Conservation (phyloP, 2,888 invertebrate species). For the Bruchidius siliquastri region DNA sequence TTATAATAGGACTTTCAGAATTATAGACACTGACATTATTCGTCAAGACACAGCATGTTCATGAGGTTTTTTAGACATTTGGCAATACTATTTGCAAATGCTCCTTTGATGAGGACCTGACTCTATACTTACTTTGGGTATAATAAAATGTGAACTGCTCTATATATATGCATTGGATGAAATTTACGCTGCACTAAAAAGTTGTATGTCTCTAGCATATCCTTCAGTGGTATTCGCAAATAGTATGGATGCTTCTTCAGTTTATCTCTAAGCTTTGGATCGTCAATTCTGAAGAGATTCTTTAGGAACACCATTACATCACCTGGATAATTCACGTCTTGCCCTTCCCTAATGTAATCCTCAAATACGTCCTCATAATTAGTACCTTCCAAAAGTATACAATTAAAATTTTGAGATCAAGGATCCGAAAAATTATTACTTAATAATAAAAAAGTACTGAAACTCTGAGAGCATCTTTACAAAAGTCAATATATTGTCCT, state of each 20-base stretch:
- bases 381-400: conserved; percentile 17
- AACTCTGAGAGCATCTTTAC: too few relatives aligned
- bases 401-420: too few relatives aligned
- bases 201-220: conserved; percentile 56
- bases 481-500: too few relatives aligned
- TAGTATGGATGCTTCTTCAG: conserved; percentile 61
- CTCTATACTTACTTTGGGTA: conserved; percentile 52
- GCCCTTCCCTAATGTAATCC: conserved; percentile 50
- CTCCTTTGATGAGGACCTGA: too few relatives aligned
- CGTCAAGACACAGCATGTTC: too few relatives aligned
- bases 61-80: too few relatives aligned
- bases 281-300: conserved; percentile 39
- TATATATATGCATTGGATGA: conserved; percentile 51
- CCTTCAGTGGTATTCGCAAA: conserved; percentile 56
- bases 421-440: too few relatives aligned
- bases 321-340: conserved; percentile 50
- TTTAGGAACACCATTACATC: conserved; percentile 48
- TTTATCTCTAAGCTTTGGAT: conserved; percentile 35
- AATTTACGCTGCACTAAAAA: conserved; percentile 53
- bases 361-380: conserved; percentile 35
- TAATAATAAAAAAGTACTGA: too few relatives aligned
- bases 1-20: too few relatives aligned
- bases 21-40: too few relatives aligned
- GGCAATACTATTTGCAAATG: too few relatives aligned
- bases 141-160: conserved; percentile 60